A percentile compares a stretch with the other conserved stretches of the same genome.
phyloP scores from a whole-genome alignment of 2,113 vertebrate species.

The Donacobius atricapilla region DNA sequence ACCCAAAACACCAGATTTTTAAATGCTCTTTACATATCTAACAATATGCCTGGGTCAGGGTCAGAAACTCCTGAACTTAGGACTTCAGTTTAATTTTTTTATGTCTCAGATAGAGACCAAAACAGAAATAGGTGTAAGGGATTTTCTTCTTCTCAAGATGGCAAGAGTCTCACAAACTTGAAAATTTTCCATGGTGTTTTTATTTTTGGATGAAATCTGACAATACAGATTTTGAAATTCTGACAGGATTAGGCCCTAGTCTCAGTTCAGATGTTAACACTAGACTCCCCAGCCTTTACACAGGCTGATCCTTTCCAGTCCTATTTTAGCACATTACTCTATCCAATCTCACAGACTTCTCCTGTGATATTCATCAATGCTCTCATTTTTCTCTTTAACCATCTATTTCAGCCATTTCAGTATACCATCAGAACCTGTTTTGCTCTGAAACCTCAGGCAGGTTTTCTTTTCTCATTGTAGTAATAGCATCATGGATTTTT shows the following conservation, averaged over 20 bases:
- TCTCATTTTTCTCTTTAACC: not conserved
- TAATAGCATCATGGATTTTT: not conserved
- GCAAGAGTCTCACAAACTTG: not conserved
- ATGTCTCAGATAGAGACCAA: not conserved
- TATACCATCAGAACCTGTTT: not conserved
- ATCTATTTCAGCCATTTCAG: not conserved
- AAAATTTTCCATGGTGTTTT: not conserved
- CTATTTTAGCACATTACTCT: not conserved
- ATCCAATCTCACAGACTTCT: not conserved
- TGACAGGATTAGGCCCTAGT: not conserved
- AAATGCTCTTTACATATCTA: not conserved
- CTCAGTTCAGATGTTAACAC: not conserved
- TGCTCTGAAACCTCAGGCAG: not conserved
- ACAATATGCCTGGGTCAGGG: not conserved
- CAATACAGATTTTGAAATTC: not conserved
- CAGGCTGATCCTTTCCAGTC: not conserved
- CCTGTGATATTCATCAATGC: not conserved
- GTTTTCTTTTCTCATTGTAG: not conserved
- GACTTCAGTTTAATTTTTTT: not conserved
- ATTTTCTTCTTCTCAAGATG: not conserved
- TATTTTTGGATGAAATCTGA: not conserved
- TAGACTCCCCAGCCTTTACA: fast-evolving
- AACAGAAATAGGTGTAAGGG: not conserved
- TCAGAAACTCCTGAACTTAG: not conserved
- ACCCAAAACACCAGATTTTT: not conserved